Percentiles rank a stretch among this genome's conserved stretches.
These are phyloP conservation scores for Sebastes itinus DNA, from an alignment of 2,797 vertebrate genomes.

Conservation along the genomic window DNA sequence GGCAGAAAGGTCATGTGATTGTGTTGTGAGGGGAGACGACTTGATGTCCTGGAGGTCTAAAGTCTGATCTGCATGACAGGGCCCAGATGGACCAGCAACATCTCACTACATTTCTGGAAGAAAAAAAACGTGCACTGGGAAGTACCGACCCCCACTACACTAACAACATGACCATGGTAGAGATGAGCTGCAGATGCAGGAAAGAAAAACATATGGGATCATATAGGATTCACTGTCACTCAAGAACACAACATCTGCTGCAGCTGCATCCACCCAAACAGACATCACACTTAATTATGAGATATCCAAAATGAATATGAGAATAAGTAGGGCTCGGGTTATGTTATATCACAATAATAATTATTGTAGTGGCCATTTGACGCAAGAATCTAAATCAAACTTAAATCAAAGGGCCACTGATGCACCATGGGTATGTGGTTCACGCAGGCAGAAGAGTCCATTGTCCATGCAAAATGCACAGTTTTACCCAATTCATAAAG, in stretches of 20 bases:
- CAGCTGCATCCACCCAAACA: slow-evolving; percentile 14
- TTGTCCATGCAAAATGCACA: no score
- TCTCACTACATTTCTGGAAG: not conserved
- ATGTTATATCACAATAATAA: not conserved
- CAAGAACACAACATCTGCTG: slow-evolving; percentile 11
- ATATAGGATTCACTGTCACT: slow-evolving; percentile 21
- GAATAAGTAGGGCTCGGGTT: not conserved
- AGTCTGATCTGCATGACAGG: slow-evolving; percentile 69
- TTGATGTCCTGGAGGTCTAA: slow-evolving; percentile 38
- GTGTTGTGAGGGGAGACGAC: slow-evolving; percentile 42
- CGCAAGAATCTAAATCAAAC: no score
- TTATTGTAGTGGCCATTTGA: no score
- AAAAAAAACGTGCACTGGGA: slow-evolving; percentile 19
- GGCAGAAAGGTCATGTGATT: slow-evolving; percentile 61
- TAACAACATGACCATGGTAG: not conserved
- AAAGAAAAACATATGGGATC: slow-evolving; percentile 13
- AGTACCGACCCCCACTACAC: not conserved
- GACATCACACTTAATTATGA: not conserved
- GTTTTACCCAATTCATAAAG: no score
- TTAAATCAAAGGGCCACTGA: no score
- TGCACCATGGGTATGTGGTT: no score
- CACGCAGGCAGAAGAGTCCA: no score
- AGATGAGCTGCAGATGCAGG: slow-evolving; percentile 12
- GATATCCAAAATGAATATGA: not conserved
- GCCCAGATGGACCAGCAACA: slow-evolving; percentile 65